Percentiles rank a stretch among this genome's conserved stretches.
phyloP scores from a whole-genome alignment of 2,888 invertebrate species.

The Danaus chrysippus region DNA sequence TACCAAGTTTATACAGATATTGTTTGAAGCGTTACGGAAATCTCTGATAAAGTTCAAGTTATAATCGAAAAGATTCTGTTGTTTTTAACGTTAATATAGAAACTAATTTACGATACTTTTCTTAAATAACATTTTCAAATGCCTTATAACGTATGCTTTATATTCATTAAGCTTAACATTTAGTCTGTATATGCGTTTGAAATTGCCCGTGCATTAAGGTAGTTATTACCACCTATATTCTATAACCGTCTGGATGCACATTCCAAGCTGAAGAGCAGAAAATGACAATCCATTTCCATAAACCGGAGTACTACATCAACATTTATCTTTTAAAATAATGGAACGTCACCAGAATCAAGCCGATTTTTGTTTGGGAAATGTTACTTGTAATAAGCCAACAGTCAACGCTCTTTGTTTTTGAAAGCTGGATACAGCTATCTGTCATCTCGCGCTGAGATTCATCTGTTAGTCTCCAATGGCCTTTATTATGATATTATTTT shows the following conservation, averaged over 20 bases:
- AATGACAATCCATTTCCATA: slow-evolving; percentile 28
- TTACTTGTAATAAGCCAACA: slow-evolving; percentile 71
- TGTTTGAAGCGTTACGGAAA: neutral
- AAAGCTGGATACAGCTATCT: slow-evolving; percentile 56
- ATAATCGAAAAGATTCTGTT: neutral
- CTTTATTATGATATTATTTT: slow-evolving; percentile 22
- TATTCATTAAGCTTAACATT: too few species aligned
- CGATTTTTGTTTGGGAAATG: slow-evolving; percentile 58
- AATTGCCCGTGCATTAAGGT: too few species aligned
- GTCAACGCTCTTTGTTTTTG: slow-evolving; percentile 46
- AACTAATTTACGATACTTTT: too few species aligned
- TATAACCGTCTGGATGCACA: neutral
- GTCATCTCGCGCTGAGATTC: slow-evolving; percentile 47
- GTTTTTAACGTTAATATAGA: too few species aligned
- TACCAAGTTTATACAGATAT: slow-evolving; percentile 3
- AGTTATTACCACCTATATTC: neutral
- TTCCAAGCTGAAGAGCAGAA: slow-evolving; percentile 21
- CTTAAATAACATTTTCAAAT: too few species aligned
- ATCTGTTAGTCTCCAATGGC: slow-evolving; percentile 47
- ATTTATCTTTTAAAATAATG: slow-evolving; percentile 73
- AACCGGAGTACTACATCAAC: slow-evolving; percentile 43
- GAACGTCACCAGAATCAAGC: slow-evolving; percentile 56
- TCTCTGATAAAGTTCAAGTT: neutral
- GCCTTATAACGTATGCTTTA: too few species aligned
- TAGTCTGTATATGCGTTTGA: too few species aligned